Evolutionary conservation across 2,113 vertebrate species (phyloP), one percentile per base, ranked within the genome.

Genomic region (Brevimyrus niger): DNA sequence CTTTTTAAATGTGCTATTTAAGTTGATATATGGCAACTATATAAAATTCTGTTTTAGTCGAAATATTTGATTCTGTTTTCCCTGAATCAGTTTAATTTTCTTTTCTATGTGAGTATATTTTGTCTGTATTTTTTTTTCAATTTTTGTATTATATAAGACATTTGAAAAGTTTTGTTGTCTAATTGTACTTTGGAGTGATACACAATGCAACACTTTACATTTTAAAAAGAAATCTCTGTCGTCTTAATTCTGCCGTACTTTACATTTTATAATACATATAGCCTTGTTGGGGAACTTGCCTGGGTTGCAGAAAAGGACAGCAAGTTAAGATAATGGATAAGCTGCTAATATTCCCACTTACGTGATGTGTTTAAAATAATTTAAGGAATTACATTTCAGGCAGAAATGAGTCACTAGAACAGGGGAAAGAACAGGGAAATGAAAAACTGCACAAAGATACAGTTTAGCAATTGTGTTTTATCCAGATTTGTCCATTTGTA

Each of bases 1-100:
- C 19, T 87, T 35, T 55, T 53, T 38, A 55, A 53, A 53, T 87
- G 85, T 53, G 55, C 48, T 87, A 87, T 87, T 87, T 87, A 87
- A 53, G 85, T 19, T 53, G 11, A 87, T 87, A 47, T 87, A 53
- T 27, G 47, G 31, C 4, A 51, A 35, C 31, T 86, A 50, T 51
- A 50, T 50, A 4, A 23, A 84, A 47, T 47, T 44, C 44, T n/a
- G 17, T 84, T 84, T 84, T 44, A 84, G 21, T 21, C 10, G 0
- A 86, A 86, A n/a, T 35, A 86, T 3, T 86, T 51, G 2, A 48
- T 35, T 55, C 17, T 82, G n/a, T 55, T 83, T 82, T 44, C 21
- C 42, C 13, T 55, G 21, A 48, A 53, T 87, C 50, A 82, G 31
- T 19, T 55, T 21, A 21, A 4, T 82, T 42, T 55, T 51, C 42